phyloP scores from a whole-genome alignment of 1,140 invertebrate genomes.

The Heliconius hewitsoni region DNA sequence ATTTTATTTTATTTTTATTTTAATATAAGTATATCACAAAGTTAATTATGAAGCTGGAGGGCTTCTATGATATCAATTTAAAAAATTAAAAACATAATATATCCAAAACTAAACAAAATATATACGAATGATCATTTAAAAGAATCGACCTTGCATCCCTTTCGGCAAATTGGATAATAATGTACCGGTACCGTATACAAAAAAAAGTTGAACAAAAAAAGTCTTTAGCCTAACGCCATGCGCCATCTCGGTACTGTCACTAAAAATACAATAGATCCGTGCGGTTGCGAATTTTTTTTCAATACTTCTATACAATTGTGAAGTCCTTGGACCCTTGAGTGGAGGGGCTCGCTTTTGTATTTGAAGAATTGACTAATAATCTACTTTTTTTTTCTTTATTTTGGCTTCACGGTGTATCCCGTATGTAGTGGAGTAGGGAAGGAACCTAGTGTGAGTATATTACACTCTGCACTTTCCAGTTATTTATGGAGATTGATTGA shows the following conservation, averaged over 20 bases:
- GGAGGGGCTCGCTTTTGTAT: not conserved
- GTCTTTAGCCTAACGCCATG: not conserved
- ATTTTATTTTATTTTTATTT: no score
- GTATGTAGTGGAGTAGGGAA: not conserved
- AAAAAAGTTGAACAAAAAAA: not conserved
- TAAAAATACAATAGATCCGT: not conserved
- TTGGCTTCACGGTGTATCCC: not conserved
- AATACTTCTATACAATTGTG: not conserved
- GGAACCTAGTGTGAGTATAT: not conserved
- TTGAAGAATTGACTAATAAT: constrained; percentile 6
- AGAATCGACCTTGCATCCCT: not conserved
- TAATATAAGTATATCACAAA: no score
- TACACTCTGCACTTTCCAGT: no score
- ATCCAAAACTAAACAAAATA: not conserved
- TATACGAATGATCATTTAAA: not conserved
- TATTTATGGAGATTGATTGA: no score
- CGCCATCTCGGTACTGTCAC: not conserved
- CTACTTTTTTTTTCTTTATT: constrained; percentile 10
- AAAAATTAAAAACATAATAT: not conserved
- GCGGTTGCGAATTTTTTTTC: not conserved
- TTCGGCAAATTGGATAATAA: constrained; percentile 12
- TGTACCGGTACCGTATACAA: not conserved
- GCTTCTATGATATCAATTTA: not conserved
- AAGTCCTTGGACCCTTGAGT: not conserved
- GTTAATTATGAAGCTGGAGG: no score